Base-by-base conservation (phyloP, 2,797 vertebrate genomes). In the Meda fulgida region DNA sequence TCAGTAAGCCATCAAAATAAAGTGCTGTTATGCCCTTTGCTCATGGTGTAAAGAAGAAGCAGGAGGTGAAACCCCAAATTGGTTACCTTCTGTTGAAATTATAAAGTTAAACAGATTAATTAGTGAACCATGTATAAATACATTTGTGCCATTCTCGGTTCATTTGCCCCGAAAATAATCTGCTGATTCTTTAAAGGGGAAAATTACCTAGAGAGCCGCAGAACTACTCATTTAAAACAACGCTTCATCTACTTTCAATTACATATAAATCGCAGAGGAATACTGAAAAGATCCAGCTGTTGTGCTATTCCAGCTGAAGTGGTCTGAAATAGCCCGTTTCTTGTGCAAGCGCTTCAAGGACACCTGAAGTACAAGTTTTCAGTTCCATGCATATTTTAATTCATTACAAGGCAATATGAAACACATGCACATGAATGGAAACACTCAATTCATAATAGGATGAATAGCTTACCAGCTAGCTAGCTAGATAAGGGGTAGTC, bases 211-310 rank as follows among this genome's bases (percentile, higher is more conserved):
- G 75, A 78, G 75, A 70, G 66, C 53, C 63, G 53, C 77, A 75
- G 46, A 85, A 80, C 70, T 58, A 84, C 65, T 43, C 46, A 60
- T 69, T 80, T 65, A 53, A 79, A 71, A 85, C 78, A 84, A 87
- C 70, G 82, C 84, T 73, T 85, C 86, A 87, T 86, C 84, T 87
- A 89, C 86, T 89, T 88, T 88, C 85, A 85, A 85, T 90, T 89
- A 87, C 84, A 85, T 83, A 58, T 58, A 73, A 70, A 71, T 70
- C 36, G 11, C 53, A 58, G 60, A 81, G 82, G 85, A 88, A 79
- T 80, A 83, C 67, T 38, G 48, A 87, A 82, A 31, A 84, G 63
- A 78, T 84, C 55, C 79, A 86, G 84, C 78, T 81, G 78, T 53
- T 81, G 21, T 58, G 75, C 55, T 48, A 79, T 67, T 67, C 73